Conservation (phyloP, 2,797 vertebrate genomes). For the Chelmon rostratus region DNA sequence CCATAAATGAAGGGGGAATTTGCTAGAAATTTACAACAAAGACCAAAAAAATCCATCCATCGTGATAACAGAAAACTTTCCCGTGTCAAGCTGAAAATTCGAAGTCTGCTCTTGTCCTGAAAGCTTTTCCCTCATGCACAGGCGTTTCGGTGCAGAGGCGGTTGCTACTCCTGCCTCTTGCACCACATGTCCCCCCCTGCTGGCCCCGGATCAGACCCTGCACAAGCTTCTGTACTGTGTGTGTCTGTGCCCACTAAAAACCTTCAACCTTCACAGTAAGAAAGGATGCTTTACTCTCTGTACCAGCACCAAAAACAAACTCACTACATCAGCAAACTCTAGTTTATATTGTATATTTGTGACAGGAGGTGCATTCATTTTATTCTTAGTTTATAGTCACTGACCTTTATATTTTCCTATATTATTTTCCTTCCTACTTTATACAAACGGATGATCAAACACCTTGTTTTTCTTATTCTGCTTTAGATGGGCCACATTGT, state of each 20-base stretch:
- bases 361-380: not conserved
- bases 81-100: not conserved
- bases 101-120: not conserved
- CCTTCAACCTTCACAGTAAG: constrained; percentile 1
- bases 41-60: not conserved
- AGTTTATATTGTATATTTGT: not conserved
- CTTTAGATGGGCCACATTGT: not conserved
- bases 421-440: no score
- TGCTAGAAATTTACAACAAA: not conserved
- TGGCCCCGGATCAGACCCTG: constrained; percentile 65
- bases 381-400: not conserved
- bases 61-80: not conserved
- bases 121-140: not conserved
- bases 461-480: not conserved
- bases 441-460: not conserved
- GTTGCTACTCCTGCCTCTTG: constrained; percentile 42
- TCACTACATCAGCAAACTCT: not conserved
- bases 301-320: not conserved
- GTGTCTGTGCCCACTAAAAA: constrained; percentile 10
- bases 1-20: not conserved
- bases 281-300: not conserved
- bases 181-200: constrained; percentile 76
- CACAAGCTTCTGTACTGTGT: constrained; percentile 25
- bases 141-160: constrained; percentile 10
- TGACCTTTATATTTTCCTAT: not conserved